These are phyloP conservation scores for Pontoporia blainvillei DNA, from an alignment of 2,113 vertebrate genomes.

Conservation along the genomic window DNA sequence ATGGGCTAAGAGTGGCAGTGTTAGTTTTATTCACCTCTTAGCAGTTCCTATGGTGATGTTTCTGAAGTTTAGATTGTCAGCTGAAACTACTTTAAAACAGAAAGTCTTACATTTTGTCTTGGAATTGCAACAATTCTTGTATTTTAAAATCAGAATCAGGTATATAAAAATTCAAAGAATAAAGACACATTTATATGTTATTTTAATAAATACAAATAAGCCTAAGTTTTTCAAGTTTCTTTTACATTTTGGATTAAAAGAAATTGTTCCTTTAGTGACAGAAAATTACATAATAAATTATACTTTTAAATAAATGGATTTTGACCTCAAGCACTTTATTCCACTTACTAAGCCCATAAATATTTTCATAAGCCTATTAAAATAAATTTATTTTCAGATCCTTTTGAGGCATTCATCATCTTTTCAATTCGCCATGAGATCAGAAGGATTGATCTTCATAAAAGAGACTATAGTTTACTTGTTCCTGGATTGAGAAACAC, in stretches of 20 bases:
- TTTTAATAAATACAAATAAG: background rate
- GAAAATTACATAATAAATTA: background rate
- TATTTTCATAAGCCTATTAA: slow-evolving; percentile 28
- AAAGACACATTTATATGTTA: background rate
- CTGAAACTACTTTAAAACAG: background rate
- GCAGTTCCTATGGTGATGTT: background rate
- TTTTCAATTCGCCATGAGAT: slow-evolving; percentile 99
- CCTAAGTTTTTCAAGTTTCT: background rate
- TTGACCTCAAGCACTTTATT: background rate
- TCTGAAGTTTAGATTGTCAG: background rate
- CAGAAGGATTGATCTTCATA: slow-evolving; percentile 97
- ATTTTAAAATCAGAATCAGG: background rate
- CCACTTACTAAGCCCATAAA: background rate
- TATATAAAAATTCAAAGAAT: background rate
- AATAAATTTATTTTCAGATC: slow-evolving; percentile 85
- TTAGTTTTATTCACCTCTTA: background rate
- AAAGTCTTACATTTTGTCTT: background rate
- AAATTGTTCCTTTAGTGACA: background rate
- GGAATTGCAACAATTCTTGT: background rate
- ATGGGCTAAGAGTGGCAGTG: background rate
- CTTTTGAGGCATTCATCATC: slow-evolving; percentile 98
- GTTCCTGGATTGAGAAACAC: slow-evolving; percentile 97
- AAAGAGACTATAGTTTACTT: slow-evolving; percentile 95
- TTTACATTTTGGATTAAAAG: background rate
- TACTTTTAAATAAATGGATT: background rate